Evolutionary conservation across 1,140 invertebrate genomes (phyloP).

Genomic region (Euura saliciscinereae): DNA sequence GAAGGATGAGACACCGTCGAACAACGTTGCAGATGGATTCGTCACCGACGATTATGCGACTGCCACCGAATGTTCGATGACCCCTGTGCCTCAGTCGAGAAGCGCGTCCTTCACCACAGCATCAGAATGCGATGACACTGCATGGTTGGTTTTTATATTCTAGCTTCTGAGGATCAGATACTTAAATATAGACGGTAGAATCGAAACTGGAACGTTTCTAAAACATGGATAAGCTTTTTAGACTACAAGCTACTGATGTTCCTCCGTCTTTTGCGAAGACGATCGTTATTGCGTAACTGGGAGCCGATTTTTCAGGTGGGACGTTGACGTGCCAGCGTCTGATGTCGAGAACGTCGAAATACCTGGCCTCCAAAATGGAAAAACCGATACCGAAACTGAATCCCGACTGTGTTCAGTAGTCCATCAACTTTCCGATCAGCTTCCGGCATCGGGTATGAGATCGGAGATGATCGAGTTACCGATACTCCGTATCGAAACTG

Average conservation of each 20-base stretch:
- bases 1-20: neutral
- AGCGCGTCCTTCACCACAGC: slow-evolving; percentile 72
- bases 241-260: no score
- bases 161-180: no score
- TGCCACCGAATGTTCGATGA: slow-evolving; percentile 71
- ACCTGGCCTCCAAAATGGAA: neutral
- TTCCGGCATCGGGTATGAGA: neutral
- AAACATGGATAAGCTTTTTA: no score
- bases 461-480: neutral
- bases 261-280: no score
- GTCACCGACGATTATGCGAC: slow-evolving; percentile 67
- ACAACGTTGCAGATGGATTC: slow-evolving; percentile 64
- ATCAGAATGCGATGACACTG: slow-evolving; percentile 65
- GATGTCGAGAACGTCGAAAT: slow-evolving; percentile 11
- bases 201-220: no score
- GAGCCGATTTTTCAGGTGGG: neutral
- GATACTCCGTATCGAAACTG: neutral
- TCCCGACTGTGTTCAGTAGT: neutral
- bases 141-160: slow-evolving; percentile 8
- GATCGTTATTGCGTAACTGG: neutral
- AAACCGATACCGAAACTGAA: neutral
- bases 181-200: no score
- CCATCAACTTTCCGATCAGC: no score
- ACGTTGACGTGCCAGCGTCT: slow-evolving; percentile 3
- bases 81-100: slow-evolving; percentile 63